These are phyloP conservation scores for Alectoris magna DNA, from an alignment of 2,797 vertebrate genomes.

Conservation along the genomic window DNA sequence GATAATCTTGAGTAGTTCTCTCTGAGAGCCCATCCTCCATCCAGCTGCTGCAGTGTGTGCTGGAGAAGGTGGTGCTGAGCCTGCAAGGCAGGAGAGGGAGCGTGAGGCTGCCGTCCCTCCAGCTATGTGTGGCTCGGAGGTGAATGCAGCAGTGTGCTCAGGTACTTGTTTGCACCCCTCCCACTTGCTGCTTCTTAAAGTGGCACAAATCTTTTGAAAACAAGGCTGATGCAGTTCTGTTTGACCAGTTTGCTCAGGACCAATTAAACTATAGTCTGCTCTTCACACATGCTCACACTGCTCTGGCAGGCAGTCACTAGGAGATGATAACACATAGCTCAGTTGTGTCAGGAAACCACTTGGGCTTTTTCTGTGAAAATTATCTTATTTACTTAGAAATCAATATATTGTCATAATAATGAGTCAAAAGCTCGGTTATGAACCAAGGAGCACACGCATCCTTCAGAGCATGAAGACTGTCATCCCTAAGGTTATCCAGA, in stretches of 20 bases:
- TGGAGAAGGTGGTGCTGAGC: background rate
- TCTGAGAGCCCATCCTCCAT: background rate
- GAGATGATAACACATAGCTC: background rate
- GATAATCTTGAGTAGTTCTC: accelerated
- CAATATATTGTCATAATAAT: background rate
- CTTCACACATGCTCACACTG: accelerated
- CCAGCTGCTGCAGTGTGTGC: accelerated
- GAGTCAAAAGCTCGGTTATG: background rate
- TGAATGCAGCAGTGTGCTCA: background rate
- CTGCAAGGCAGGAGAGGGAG: background rate
- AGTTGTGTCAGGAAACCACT: background rate
- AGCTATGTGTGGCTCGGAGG: background rate
- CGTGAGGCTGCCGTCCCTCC: background rate
- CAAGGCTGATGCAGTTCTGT: background rate
- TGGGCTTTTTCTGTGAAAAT: background rate
- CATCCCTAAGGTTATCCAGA: background rate
- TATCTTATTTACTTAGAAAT: background rate
- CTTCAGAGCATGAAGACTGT: background rate
- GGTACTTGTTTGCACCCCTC: slow-evolving; percentile 5
- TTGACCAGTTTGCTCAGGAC: background rate
- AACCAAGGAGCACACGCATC: accelerated
- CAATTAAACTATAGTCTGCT: background rate
- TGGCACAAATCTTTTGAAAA: background rate
- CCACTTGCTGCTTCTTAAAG: slow-evolving; percentile 50
- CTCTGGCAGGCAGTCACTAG: background rate